A percentile compares a stretch with the other conserved stretches of the same genome.
phyloP scores from a whole-genome alignment of 2,113 vertebrate species.

The Mesembrinibis cayennensis region DNA sequence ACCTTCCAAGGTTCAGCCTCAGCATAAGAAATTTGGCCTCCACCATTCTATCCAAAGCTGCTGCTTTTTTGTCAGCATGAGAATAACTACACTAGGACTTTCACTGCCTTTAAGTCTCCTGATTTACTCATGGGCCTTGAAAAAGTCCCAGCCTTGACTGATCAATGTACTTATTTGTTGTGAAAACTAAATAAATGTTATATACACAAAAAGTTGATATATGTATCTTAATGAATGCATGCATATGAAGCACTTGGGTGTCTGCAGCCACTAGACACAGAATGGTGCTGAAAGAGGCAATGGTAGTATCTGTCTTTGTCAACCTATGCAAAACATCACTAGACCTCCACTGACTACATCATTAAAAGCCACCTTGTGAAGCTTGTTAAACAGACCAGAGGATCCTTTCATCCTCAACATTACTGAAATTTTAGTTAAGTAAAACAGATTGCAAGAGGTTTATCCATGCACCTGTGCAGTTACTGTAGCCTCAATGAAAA shows the following conservation, averaged over 20 bases:
- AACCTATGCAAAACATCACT: background rate
- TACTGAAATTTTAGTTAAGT: background rate
- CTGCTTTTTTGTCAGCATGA: background rate
- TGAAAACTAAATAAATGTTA: background rate
- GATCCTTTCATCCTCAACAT: background rate
- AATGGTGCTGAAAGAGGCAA: background rate
- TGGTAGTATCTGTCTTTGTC: background rate
- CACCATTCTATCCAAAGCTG: background rate
- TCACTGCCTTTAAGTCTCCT: background rate
- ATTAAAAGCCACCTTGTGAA: background rate
- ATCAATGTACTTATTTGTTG: background rate
- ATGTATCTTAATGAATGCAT: background rate
- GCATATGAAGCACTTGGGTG: background rate
- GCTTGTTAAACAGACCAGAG: background rate
- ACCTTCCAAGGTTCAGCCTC: background rate
- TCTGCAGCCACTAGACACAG: background rate
- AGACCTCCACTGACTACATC: background rate
- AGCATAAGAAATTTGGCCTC: background rate
- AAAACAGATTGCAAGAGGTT: background rate
- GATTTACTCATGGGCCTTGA: background rate
- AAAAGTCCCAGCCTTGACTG: background rate
- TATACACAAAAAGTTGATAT: background rate
- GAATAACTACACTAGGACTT: background rate
- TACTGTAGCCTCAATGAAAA: background rate
- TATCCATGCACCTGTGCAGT: background rate